Conservation (phyloP, 2,797 vertebrate genomes). For the Helarctos malayanus region DNA sequence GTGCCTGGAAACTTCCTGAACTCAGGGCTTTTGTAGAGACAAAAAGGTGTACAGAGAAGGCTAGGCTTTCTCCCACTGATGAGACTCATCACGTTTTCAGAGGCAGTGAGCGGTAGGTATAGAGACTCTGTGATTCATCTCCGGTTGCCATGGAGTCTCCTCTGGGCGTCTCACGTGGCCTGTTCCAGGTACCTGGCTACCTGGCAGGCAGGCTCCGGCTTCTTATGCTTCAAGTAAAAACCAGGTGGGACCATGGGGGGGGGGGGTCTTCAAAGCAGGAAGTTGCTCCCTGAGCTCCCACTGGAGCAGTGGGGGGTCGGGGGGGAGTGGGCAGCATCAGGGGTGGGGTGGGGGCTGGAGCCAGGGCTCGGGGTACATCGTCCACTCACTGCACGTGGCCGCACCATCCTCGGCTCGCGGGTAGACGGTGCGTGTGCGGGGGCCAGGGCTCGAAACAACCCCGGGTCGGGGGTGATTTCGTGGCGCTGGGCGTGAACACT, state of each 20-base stretch:
- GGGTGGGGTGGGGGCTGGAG: not conserved
- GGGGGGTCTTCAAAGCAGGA: not conserved
- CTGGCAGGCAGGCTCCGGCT: not conserved
- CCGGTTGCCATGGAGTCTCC: not conserved
- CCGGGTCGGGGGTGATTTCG: no score
- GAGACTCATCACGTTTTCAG: not conserved
- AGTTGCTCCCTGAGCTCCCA: not conserved
- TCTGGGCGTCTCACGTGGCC: not conserved
- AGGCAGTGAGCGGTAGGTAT: fast-evolving
- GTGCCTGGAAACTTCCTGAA: not conserved
- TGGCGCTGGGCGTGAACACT: not conserved
- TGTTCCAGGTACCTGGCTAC: not conserved
- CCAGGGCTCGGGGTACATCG: not conserved
- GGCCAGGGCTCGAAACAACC: not conserved
- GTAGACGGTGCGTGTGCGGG: fast-evolving
- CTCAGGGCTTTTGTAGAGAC: not conserved
- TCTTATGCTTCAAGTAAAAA: not conserved
- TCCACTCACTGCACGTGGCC: not conserved
- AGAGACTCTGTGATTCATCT: not conserved
- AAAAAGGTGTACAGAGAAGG: no score
- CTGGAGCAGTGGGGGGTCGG: not conserved
- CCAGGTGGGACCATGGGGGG: not conserved
- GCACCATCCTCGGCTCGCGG: not conserved
- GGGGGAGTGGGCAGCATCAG: not conserved
- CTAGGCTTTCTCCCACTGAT: fast-evolving